phyloP scores from a whole-genome alignment of 2,888 invertebrate species.

The Drosophila emarginata region DNA sequence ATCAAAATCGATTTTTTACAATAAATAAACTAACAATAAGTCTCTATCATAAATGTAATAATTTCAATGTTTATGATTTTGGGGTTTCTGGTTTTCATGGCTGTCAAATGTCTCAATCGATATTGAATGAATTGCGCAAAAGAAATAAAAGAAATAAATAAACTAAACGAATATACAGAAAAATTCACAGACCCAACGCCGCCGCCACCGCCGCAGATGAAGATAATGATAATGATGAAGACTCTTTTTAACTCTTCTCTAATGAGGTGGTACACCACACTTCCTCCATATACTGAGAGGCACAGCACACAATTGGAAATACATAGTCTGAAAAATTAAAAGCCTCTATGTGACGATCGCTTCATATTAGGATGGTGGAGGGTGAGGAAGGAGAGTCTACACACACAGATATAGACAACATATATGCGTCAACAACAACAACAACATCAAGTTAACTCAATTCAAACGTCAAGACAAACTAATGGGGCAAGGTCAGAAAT shows the following conservation, averaged over 20 bases:
- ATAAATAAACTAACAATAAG: too few species aligned
- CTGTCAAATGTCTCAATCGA: slow-evolving; percentile 37
- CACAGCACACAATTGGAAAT: slow-evolving; percentile 41
- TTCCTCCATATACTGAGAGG: slow-evolving; percentile 18
- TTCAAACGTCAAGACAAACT: slow-evolving; percentile 19
- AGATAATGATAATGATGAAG: too few species aligned
- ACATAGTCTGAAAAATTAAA: slow-evolving; percentile 56
- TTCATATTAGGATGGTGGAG: slow-evolving; percentile 26
- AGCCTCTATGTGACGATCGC: slow-evolving; percentile 40
- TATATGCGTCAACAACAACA: background rate
- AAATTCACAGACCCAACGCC: background rate
- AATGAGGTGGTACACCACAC: background rate
- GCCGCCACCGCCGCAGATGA: too few species aligned
- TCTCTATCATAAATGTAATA: background rate
- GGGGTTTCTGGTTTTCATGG: slow-evolving; percentile 1
- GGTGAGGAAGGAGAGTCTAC: slow-evolving; percentile 4
- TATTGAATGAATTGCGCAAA: slow-evolving; percentile 40
- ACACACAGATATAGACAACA: background rate
- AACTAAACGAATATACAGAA: too few species aligned
- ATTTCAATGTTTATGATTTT: slow-evolving; percentile 1
- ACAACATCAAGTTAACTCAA: background rate
- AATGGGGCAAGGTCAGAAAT: slow-evolving; percentile 59
- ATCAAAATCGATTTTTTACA: background rate
- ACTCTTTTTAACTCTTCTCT: background rate
- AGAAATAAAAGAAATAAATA: background rate